phyloP scores from a whole-genome alignment of 2,888 invertebrate species.

The Cerastoderma edule region DNA sequence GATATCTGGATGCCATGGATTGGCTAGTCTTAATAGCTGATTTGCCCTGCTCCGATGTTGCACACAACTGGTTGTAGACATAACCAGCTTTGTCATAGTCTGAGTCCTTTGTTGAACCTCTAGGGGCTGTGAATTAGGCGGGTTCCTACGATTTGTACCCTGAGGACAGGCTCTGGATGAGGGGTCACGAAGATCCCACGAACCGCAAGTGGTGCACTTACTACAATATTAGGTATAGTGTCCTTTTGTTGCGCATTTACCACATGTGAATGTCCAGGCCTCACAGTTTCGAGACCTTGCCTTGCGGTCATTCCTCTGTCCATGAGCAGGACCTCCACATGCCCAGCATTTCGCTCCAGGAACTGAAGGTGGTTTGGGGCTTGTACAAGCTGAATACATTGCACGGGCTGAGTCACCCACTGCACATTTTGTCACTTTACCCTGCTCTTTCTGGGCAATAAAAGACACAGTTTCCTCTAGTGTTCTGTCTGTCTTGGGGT shows the following conservation, averaged over 20 bases:
- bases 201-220: constrained; percentile 13
- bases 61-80: constrained; percentile 28
- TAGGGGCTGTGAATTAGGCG: not conserved
- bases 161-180: constrained; percentile 18
- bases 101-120: constrained; percentile 1
- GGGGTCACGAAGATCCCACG: constrained; percentile 9
- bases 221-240: constrained; percentile 3
- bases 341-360: constrained; percentile 20
- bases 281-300: constrained; percentile 28
- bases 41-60: constrained; percentile 13
- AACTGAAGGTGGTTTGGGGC: not conserved
- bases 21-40: no score
- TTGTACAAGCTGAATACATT: constrained; percentile 18
- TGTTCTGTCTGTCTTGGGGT: no score
- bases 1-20: no score
- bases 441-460: no score
- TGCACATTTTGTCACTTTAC: no score
- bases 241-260: constrained; percentile 31
- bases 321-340: constrained; percentile 37
- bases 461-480: no score
- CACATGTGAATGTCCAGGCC: constrained; percentile 38
- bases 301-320: constrained; percentile 35
- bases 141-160: not conserved
- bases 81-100: constrained; percentile 14
- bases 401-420: constrained; percentile 47